Evolutionary conservation across 2,113 vertebrate genomes (phyloP).

Genomic region (Thymallus thymallus): DNA sequence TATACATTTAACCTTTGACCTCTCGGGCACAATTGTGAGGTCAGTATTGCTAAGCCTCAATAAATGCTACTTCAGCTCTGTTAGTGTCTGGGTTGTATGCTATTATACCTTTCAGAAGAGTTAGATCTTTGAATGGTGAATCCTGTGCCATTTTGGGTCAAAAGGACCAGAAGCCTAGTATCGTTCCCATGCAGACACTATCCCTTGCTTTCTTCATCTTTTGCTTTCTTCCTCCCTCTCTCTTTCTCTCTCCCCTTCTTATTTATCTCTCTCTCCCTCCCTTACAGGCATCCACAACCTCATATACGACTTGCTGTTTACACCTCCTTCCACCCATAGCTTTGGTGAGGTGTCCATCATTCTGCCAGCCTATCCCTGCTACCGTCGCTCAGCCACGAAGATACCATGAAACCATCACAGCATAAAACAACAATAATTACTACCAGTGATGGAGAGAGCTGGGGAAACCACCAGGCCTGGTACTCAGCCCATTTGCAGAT

Average conservation of each 20-base stretch:
- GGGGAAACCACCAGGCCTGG: constrained; percentile 28
- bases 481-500: constrained; percentile 57
- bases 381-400: not conserved
- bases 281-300: not conserved
- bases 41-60: constrained; percentile 36
- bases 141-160: not conserved
- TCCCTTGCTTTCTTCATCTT: too few species aligned
- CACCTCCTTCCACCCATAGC: constrained; percentile 21
- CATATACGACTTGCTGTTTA: not conserved
- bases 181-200: too few species aligned
- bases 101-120: not conserved
- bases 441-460: constrained; percentile 26
- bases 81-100: constrained; percentile 27
- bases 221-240: too few species aligned
- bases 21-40: constrained; percentile 31
- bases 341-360: constrained; percentile 1
- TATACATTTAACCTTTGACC: constrained; percentile 55
- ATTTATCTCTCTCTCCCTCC: too few species aligned
- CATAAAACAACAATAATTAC: constrained; percentile 28
- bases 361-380: not conserved
- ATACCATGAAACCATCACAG: not conserved
- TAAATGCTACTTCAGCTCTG: constrained; percentile 50
- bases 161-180: too few species aligned
- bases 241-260: too few species aligned
- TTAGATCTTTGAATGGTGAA: not conserved